Conservation (phyloP, 2,888 invertebrate species). For the Steinernema hermaphroditum region DNA sequence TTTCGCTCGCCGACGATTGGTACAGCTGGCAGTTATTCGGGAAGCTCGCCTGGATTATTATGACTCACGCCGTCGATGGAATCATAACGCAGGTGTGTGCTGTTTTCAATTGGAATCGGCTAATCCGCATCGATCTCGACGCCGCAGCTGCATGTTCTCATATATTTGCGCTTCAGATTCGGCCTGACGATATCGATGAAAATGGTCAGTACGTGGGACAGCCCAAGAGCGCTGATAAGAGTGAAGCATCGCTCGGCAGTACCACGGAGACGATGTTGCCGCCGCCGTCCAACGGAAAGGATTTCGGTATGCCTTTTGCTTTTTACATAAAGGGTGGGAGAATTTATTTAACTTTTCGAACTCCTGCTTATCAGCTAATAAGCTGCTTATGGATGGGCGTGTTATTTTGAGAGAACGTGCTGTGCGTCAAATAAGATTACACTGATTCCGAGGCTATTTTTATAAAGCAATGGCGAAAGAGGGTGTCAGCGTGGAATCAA, state of each 20-base stretch:
- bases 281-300: neutral
- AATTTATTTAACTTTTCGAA: no score
- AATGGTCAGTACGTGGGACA: constrained; percentile 24
- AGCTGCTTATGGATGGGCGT: no score
- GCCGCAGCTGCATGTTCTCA: no score
- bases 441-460: no score
- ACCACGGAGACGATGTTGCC: constrained; percentile 24
- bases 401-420: no score
- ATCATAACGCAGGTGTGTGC: constrained; percentile 14
- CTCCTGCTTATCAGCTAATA: no score
- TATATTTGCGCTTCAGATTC: constrained; percentile 24
- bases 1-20: constrained; percentile 19
- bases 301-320: neutral
- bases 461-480: no score
- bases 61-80: constrained; percentile 28
- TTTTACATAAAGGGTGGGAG: neutral
- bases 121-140: no score
- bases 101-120: neutral
- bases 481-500: no score
- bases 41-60: constrained; percentile 29
- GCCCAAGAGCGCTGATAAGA: constrained; percentile 10
- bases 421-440: no score
- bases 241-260: neutral
- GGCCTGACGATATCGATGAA: constrained; percentile 30
- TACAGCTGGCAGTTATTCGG: constrained; percentile 28